Evolutionary conservation across 2,888 invertebrate genomes (phyloP), one percentile per base, ranked within the genome.

Genomic region (Morinoia aosen): DNA sequence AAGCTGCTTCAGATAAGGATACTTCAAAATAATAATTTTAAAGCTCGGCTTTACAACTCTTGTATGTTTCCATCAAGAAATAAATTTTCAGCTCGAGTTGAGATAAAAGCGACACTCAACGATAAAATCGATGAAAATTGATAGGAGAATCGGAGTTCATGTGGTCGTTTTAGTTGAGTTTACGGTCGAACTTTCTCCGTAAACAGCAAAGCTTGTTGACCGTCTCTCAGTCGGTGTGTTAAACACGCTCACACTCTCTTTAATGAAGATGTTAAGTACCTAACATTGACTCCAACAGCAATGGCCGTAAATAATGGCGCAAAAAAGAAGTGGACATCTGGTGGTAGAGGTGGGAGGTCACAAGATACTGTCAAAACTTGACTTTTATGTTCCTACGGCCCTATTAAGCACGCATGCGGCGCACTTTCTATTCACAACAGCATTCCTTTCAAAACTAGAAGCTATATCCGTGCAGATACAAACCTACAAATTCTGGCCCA

Each of bases 231-330:
- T 76, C 76, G 33, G 76, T 76, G 76, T 76, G 76, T 76, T 76
- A 76, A 76, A 76, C 76, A 76, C 76, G 76, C 93, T 56, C 48
- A 93, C 93, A 93, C 93, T 93, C 93, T 93, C 93, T 57, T 93
- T 93, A 93, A 93, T 93, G 93, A 57, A 57, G 93, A 48, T 93
- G 93, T 93, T 56, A 93, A 93, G 93, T 48, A 57, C 57, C 33
- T n/a, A 93, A 93, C 93, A 93, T 93, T 93, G 93, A 48, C 93
- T 39, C n/a, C 93, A 57, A 48, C 93, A 93, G 90, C 90, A 90
- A 90, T 90, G 90, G 48, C 90, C 11, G 90, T 90, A 90, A 90
- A 90, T 90, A 90, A 90, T 40, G 25, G 16, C 11, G 40, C 40
- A 40, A 40, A 90, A 76, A 48, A 90, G 40, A 90, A 90, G 40